Base-by-base conservation (phyloP, 2,888 invertebrate species). In the Platerodrilus igneus region DNA sequence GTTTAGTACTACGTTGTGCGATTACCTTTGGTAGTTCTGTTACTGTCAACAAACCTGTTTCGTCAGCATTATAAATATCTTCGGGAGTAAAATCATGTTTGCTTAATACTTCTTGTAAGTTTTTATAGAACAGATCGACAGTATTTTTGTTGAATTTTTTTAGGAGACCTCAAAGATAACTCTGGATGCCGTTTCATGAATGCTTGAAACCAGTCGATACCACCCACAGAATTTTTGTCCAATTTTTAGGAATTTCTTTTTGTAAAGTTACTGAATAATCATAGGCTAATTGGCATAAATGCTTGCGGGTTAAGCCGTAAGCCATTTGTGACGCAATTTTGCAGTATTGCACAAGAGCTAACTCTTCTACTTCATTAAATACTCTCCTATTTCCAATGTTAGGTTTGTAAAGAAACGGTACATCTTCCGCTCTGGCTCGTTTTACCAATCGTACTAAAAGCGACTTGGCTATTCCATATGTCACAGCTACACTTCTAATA, bases 341-440 rank as follows among this genome's bases (percentile, higher is more conserved):
- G 22, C 22, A 31, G 25, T 22, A 30, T 31, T 30, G 18, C 16
- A 3, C 31, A 17, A 37, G 22, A 8, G 23, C 15, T 22, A 13
- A 22, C 20, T 38, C 27, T 25, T 38, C 20, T 11, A 29, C 40
- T 15, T 17, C 21, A 8, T 17, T 35, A 13, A 35, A 36, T 17
- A 41, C 30, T 30, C 15, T 29, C 28, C 30, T 35, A 23, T 33
- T 33, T 10, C 35, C 35, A 21, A 35, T 35, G 16, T 35, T 41
- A n/a, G 30, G 41, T 30, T 36, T 14, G 30, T 41, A 30, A 14
- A 36, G 9, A 35, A 29, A 41, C 9, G 30, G 30, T 2, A 11
- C 25, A 4, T 2, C 9, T 23, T 22, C 10, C 2, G 29, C 25
- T 31, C 36, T 36, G 6, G 36, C 31, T 36, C 26, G 31, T 36